phyloP scores from a whole-genome alignment of 2,888 invertebrate genomes.

The Vanessa cardui region DNA sequence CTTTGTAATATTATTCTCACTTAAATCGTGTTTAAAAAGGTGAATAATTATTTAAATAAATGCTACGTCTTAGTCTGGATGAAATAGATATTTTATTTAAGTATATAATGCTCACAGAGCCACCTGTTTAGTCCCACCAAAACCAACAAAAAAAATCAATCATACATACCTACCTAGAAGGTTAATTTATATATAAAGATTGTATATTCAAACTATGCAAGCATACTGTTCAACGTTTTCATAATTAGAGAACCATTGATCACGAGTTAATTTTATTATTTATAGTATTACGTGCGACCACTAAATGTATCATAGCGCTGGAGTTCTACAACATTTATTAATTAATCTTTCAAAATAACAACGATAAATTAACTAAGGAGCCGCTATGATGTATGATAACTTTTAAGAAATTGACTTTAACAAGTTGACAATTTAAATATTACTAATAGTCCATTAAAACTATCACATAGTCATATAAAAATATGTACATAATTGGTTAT shows the following conservation, averaged over 20 bases:
- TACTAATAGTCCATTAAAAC: not conserved
- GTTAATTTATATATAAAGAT: no score
- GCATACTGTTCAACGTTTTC: not conserved
- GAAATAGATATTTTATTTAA: no score
- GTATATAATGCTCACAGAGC: no score
- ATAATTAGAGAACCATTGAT: not conserved
- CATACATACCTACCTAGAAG: no score
- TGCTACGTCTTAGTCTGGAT: no score
- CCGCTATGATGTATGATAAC: not conserved
- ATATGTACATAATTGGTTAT: not conserved
- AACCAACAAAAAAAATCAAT: no score
- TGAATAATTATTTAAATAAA: no score
- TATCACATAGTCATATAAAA: not conserved
- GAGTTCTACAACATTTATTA: constrained; percentile 5
- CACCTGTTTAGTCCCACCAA: no score
- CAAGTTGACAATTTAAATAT: not conserved
- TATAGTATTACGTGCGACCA: not conserved
- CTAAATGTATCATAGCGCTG: not conserved
- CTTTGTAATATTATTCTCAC: no score
- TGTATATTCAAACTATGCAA: no score
- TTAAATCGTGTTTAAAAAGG: no score
- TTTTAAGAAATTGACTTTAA: not conserved
- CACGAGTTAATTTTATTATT: not conserved
- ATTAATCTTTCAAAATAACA: constrained; percentile 4
- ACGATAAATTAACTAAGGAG: not conserved